Percentiles rank a stretch among this genome's conserved stretches.
Evolutionary conservation across 92 coral and sea anemone species (phyloP).

Genomic region (Hydrozoanthus gracilis): DNA sequence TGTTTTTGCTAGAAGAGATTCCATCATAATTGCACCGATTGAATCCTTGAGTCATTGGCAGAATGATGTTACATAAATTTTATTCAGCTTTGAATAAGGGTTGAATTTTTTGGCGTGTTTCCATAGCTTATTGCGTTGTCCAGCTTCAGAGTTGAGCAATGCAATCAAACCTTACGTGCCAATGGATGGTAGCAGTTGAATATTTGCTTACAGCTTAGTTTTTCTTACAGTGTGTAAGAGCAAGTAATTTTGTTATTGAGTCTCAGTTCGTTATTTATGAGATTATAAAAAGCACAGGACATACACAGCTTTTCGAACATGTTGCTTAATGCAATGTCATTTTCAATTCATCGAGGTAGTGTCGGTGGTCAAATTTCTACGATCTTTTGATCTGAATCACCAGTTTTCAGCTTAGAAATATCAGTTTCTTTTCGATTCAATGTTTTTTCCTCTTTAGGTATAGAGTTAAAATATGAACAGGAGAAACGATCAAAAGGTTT

Average conservation of each 20-base stretch:
- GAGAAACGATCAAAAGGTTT: background rate
- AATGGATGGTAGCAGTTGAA: background rate
- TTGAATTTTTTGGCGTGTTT: background rate
- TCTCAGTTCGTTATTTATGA: background rate
- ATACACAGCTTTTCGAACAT: background rate
- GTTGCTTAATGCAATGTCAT: background rate
- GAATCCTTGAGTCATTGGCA: background rate
- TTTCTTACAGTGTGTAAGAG: background rate
- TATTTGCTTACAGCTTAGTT: background rate
- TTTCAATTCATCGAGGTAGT: background rate
- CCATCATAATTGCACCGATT: background rate
- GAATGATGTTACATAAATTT: background rate
- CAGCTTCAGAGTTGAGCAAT: conserved; percentile 36
- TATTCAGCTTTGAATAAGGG: background rate
- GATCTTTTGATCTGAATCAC: conserved; percentile 30
- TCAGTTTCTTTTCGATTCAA: background rate
- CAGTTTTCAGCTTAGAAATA: background rate
- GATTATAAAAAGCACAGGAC: background rate
- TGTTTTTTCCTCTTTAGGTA: background rate
- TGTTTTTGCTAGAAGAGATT: background rate
- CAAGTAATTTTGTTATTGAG: background rate
- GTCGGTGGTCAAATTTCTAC: background rate
- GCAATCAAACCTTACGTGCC: background rate
- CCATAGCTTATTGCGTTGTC: background rate
- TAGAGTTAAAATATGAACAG: background rate